Conservation (phyloP, 1,140 invertebrate genomes). For the Bombus pyrosoma region DNA sequence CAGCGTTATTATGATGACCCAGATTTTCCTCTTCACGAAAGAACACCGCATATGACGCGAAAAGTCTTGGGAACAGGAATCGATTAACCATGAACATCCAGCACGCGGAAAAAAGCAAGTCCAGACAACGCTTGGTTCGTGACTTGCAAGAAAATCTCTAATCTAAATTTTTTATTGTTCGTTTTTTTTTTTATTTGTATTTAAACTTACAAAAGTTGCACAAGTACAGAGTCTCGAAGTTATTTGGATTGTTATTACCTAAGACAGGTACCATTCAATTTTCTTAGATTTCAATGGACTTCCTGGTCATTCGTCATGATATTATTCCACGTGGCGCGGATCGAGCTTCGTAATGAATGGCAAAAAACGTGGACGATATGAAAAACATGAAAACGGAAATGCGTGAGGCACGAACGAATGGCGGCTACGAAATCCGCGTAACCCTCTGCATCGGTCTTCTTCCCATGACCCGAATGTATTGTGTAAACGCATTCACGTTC, state of each 20-base stretch:
- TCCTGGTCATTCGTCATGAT: background rate
- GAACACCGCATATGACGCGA: slow-evolving; percentile 17
- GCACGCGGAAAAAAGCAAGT: fast-evolving
- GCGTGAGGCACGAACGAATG: slow-evolving; percentile 60
- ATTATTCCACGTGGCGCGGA: background rate
- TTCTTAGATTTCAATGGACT: background rate
- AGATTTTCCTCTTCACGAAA: slow-evolving; percentile 41
- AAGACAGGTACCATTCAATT: background rate
- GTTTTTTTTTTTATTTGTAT: background rate
- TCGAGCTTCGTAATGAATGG: background rate
- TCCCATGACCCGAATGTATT: slow-evolving; percentile 61
- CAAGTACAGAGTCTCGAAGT: no score
- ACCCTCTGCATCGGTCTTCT: slow-evolving; percentile 43
- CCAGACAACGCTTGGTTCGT: background rate
- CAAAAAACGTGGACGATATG: background rate
- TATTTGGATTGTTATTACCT: background rate
- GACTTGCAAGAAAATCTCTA: background rate
- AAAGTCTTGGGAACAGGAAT: background rate
- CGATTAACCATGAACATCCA: background rate
- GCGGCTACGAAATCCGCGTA: slow-evolving; percentile 49
- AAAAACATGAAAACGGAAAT: slow-evolving; percentile 61
- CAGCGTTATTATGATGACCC: slow-evolving; percentile 12
- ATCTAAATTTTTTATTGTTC: no score
- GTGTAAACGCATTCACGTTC: slow-evolving; percentile 28
- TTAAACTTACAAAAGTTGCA: background rate